Evolutionary conservation across 2,888 invertebrate species (phyloP), one percentile per base, ranked within the genome.

Genomic region (Clusia tigrina): DNA sequence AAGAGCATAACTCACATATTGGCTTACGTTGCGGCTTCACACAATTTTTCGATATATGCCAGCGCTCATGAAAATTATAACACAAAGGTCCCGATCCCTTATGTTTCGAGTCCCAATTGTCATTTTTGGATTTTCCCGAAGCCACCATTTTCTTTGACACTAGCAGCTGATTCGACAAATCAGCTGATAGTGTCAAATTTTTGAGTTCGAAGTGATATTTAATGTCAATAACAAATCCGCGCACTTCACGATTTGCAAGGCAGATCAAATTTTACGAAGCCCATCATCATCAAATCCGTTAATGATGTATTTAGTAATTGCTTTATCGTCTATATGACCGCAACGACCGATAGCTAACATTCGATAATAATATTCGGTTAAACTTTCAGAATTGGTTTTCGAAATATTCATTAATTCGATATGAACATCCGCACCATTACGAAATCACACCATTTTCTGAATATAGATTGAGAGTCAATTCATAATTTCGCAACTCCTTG

Each of bases 261-360:
- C 53, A 1, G 37, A 53, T 22, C 37, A 42, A 17, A 12, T 53
- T 37, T 25, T 54, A 53, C 5, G 32, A 10, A 23, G 37, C 37
- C 18, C 26, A 10, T 25, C 25, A 1, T 24, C 53, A 20, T 53
- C 9, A 1, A 48, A 20, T 32, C 62, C 53, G 42, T 62, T 48
- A 57, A 61, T 51, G 12, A 61, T 24, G 23, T 62, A 62, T 17
- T 57, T 62, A 15, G 52, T 62, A 15, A 62, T 62, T n/a, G 52
- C 38, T 2, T 57, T 57, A 20, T 62, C 62, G 6, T 57, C 56
- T 9, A 62, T 17, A 52, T 53, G 5, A 20, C 52, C 52, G 10
- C 24, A 10, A 9, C 52, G 24, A n/a, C 52, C 52, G 5, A 52
- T 12, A 5, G 52, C 52, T 20, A 52, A 6, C 52, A 52, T 20